These are phyloP conservation scores for Planiliza haematocheilus DNA, from an alignment of 2,113 vertebrate genomes.

Conservation along the genomic window DNA sequence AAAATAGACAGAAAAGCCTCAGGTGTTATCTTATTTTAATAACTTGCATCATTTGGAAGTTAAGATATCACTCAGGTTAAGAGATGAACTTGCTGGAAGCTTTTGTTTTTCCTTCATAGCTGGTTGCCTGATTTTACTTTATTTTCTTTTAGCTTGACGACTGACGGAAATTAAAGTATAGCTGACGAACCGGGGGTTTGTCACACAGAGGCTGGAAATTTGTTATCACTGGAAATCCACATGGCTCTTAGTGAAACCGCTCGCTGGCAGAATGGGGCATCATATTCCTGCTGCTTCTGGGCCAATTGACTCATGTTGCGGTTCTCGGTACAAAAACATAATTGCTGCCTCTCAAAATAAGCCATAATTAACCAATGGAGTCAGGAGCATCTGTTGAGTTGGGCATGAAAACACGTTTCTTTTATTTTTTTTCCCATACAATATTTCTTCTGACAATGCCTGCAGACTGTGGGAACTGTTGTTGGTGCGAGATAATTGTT, in stretches of 20 bases:
- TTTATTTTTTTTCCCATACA: no score
- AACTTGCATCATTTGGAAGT: constrained; percentile 1
- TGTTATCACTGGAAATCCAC: constrained; percentile 64
- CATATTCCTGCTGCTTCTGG: constrained; percentile 54
- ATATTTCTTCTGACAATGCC: constrained; percentile 41
- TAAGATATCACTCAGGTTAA: constrained; percentile 19
- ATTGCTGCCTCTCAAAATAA: constrained; percentile 76
- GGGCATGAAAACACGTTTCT: constrained; percentile 51
- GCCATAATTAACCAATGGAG: constrained; percentile 78
- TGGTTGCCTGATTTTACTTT: constrained; percentile 20
- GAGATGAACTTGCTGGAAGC: constrained; percentile 45
- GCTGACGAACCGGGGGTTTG: constrained; percentile 36
- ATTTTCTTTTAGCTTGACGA: constrained; percentile 15
- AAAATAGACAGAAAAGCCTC: constrained; percentile 15
- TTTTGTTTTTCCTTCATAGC: constrained; percentile 29
- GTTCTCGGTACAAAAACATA: constrained; percentile 72
- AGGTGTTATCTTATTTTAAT: constrained; percentile 39
- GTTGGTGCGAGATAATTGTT: constrained; percentile 36
- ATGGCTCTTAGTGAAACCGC: constrained; percentile 48
- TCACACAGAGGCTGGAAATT: constrained; percentile 54
- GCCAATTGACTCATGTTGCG: constrained; percentile 69
- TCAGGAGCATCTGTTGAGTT: constrained; percentile 68
- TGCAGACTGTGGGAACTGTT: constrained; percentile 35
- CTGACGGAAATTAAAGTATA: constrained; percentile 44
- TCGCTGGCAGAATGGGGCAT: constrained; percentile 58